These are phyloP conservation scores for Meteorus sp. DNA, from an alignment of 1,140 invertebrate genomes.

Conservation along the genomic window DNA sequence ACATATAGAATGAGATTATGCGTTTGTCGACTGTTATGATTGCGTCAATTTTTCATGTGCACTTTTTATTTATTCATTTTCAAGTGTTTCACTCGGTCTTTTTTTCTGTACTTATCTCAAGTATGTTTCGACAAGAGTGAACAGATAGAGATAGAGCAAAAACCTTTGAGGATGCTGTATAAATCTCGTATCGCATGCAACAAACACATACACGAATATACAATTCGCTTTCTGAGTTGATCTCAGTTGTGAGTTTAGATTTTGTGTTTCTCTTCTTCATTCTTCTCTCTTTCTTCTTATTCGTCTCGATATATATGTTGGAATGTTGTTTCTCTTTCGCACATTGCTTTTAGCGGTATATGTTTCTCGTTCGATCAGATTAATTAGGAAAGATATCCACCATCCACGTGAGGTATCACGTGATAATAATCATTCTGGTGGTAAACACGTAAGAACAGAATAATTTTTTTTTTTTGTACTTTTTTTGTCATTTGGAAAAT, in stretches of 20 bases:
- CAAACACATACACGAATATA: too few relatives aligned
- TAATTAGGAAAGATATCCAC: constrained; percentile 28
- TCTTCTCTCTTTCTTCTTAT: not conserved
- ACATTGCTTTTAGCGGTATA: not conserved
- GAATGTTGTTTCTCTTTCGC: too few relatives aligned
- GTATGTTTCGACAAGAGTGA: constrained; percentile 15
- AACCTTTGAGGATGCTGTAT: constrained; percentile 14
- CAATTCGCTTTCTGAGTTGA: too few relatives aligned
- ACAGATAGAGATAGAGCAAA: constrained; percentile 20
- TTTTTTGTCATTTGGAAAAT: not conserved
- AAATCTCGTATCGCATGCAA: constrained; percentile 25
- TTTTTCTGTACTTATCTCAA: not conserved
- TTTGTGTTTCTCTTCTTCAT: not conserved
- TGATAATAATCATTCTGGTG: constrained; percentile 27
- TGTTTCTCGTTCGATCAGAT: constrained; percentile 25
- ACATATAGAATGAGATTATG: too few relatives aligned
- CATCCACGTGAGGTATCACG: constrained; percentile 28
- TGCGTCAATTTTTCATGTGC: not conserved
- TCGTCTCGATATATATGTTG: not conserved
- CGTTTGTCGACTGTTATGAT: too few relatives aligned
- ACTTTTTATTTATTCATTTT: not conserved
- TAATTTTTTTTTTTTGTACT: constrained; percentile 20
- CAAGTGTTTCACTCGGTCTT: too few relatives aligned
- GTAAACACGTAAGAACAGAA: constrained; percentile 28
- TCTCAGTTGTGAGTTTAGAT: not conserved